Evolutionary conservation across 2,797 vertebrate species (phyloP).

Genomic region (Sebastolobus alascanus): DNA sequence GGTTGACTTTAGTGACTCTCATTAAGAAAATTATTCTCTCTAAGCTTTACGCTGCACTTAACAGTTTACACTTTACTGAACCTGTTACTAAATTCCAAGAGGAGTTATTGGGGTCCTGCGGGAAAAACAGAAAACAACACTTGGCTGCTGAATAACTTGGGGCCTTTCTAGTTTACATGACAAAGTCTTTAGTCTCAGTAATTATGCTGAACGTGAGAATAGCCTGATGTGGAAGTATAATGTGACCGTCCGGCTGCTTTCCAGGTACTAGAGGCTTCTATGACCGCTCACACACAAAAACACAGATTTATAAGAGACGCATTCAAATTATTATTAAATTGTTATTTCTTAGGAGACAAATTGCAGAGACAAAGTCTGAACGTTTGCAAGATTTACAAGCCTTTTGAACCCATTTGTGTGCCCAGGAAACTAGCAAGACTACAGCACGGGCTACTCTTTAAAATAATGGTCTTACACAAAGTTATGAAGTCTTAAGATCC

Average conservation of each 20-base stretch:
- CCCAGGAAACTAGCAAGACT: not conserved
- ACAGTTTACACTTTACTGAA: slow-evolving; percentile 37
- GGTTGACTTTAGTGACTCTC: slow-evolving; percentile 50
- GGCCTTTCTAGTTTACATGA: slow-evolving; percentile 68
- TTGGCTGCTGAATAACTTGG: slow-evolving; percentile 62
- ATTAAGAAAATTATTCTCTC: slow-evolving; percentile 46
- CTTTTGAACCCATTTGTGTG: not conserved
- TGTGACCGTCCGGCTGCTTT: slow-evolving; percentile 2
- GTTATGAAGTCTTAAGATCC: not conserved
- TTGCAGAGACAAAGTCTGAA: not conserved
- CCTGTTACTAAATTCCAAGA: slow-evolving; percentile 42
- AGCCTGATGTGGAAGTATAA: slow-evolving; percentile 5
- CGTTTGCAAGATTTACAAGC: not conserved
- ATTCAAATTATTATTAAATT: not conserved
- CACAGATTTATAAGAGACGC: not conserved
- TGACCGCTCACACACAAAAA: not conserved
- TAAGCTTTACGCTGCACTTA: not conserved
- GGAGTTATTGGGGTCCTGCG: slow-evolving; percentile 12
- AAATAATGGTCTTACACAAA: not conserved
- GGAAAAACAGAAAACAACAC: slow-evolving; percentile 52
- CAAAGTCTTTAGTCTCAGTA: slow-evolving; percentile 54
- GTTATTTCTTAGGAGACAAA: not conserved
- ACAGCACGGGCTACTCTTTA: not conserved
- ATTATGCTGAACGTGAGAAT: slow-evolving; percentile 28
- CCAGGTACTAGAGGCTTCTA: not conserved